Percentiles rank a stretch among this genome's conserved stretches.
Evolutionary conservation across 2,797 vertebrate species (phyloP).

Genomic region (Leptatherina wallacei): DNA sequence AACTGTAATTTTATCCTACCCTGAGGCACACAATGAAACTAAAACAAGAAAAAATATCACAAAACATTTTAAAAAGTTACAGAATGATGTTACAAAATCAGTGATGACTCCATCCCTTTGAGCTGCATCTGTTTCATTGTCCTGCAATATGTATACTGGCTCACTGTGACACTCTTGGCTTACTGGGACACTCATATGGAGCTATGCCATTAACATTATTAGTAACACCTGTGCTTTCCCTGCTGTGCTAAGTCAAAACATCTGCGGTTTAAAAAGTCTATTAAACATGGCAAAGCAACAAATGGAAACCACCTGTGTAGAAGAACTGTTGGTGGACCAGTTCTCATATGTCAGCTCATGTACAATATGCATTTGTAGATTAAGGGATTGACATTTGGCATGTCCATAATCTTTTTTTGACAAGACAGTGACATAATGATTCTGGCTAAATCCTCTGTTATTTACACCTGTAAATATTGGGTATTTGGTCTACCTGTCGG

Average conservation of each 20-base stretch:
- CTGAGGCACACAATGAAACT: slow-evolving; percentile 1
- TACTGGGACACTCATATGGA: background rate
- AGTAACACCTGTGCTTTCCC: slow-evolving; percentile 24
- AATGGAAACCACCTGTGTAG: slow-evolving; percentile 13
- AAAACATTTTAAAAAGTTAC: background rate
- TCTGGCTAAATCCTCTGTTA: no score
- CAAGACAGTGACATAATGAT: background rate
- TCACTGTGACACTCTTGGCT: background rate
- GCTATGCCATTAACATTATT: slow-evolving; percentile 4
- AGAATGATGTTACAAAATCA: slow-evolving; percentile 3
- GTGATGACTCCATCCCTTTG: background rate
- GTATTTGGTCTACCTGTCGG: no score
- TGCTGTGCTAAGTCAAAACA: background rate
- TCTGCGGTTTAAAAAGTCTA: slow-evolving; percentile 1
- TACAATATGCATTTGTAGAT: background rate
- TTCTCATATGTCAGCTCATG: background rate
- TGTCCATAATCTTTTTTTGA: background rate
- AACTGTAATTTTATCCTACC: slow-evolving; percentile 1
- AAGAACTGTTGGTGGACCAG: background rate
- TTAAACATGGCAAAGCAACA: slow-evolving; percentile 1
- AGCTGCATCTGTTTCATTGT: slow-evolving; percentile 4
- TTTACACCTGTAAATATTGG: background rate
- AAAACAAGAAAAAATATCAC: background rate
- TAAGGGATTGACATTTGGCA: background rate
- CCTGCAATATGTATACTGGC: background rate